These are phyloP conservation scores for Tachina fera DNA, from an alignment of 2,888 invertebrate species.

Conservation along the genomic window DNA sequence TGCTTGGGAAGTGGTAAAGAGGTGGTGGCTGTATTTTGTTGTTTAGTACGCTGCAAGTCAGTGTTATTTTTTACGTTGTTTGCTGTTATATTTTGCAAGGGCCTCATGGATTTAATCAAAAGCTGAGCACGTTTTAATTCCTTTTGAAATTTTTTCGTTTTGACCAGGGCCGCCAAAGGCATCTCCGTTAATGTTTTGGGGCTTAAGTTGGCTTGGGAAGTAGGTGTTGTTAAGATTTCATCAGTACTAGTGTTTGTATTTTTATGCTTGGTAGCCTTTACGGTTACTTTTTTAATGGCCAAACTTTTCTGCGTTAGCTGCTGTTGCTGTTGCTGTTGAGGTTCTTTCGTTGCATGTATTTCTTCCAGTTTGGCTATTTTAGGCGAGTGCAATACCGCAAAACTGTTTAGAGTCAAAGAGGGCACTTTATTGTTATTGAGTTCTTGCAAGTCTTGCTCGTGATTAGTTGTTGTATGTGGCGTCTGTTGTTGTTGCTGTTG, in stretches of 20 bases:
- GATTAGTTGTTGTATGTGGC: neutral
- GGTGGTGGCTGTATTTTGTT: neutral
- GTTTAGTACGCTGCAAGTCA: neutral
- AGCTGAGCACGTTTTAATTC: slow-evolving; percentile 80
- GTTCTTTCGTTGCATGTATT: slow-evolving; percentile 63
- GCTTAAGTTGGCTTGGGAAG: slow-evolving; percentile 8
- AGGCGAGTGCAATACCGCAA: slow-evolving; percentile 70
- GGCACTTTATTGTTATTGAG: slow-evolving; percentile 24
- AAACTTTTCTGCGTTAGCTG: slow-evolving; percentile 62
- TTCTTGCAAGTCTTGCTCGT: slow-evolving; percentile 37
- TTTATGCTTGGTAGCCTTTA: slow-evolving; percentile 61
- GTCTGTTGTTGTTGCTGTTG: slow-evolving; percentile 64
- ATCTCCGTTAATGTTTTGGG: slow-evolving; percentile 58
- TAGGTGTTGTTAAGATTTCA: neutral
- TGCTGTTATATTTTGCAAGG: slow-evolving; percentile 41
- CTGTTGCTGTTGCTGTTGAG: slow-evolving; percentile 37
- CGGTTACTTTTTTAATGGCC: slow-evolving; percentile 67
- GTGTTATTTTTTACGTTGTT: neutral
- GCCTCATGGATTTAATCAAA: slow-evolving; percentile 77
- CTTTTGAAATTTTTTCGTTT: slow-evolving; percentile 77
- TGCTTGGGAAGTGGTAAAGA: neutral
- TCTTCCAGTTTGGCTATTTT: slow-evolving; percentile 70
- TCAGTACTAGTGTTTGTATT: neutral
- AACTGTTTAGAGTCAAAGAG: slow-evolving; percentile 65
- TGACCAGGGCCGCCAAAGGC: slow-evolving; percentile 45